Evolutionary conservation across 2,888 invertebrate species (phyloP).

Genomic region (Xanthorhoe spadicearia): DNA sequence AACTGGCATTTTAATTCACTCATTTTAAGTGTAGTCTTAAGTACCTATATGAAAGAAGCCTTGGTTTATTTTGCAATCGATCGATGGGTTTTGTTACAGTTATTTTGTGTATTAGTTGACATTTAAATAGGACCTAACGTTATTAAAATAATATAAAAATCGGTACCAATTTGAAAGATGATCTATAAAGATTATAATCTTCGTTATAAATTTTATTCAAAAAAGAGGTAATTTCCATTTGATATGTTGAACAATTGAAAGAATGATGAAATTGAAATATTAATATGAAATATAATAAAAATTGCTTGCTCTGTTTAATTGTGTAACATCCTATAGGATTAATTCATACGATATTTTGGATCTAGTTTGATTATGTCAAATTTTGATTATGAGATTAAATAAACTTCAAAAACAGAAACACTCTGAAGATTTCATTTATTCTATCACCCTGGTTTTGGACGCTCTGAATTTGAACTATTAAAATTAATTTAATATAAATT

Average conservation of each 20-base stretch:
- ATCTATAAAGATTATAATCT: neutral
- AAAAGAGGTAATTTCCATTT: constrained; percentile 55
- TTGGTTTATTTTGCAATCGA: neutral
- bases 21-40: too few relatives aligned
- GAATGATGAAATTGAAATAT: constrained; percentile 43
- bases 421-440: neutral
- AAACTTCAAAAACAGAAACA: neutral
- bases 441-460: neutral
- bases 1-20: too few relatives aligned
- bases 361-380: constrained; percentile 36
- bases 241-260: constrained; percentile 72
- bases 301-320: constrained; percentile 55
- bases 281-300: constrained; percentile 53
- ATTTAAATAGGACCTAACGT: neutral
- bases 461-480: neutral
- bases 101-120: too few relatives aligned
- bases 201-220: constrained; percentile 31
- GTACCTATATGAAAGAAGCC: too few relatives aligned
- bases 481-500: neutral
- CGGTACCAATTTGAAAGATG: neutral
- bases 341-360: constrained; percentile 16
- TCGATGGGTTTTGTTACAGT: too few relatives aligned
- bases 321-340: constrained; percentile 20
- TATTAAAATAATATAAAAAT: neutral
- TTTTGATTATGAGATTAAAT: neutral